phyloP scores from a whole-genome alignment of 2,888 invertebrate genomes.

The Suillia variegata region DNA sequence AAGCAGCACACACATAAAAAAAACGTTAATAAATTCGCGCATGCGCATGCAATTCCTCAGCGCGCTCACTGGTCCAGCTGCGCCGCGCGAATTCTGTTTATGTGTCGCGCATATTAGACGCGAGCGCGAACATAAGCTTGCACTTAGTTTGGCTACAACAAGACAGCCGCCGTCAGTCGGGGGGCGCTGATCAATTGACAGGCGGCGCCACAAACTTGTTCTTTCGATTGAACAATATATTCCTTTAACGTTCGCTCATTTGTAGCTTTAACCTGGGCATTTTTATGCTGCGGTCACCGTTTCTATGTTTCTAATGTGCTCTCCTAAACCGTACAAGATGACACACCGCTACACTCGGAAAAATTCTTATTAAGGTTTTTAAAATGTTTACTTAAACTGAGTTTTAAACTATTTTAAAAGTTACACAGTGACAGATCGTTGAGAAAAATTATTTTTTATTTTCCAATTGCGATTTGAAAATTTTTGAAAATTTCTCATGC shows the following conservation, averaged over 20 bases:
- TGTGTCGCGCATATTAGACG: conserved; percentile 10
- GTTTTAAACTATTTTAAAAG: too few relatives aligned
- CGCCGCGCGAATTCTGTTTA: not conserved
- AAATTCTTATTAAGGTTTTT: too few relatives aligned
- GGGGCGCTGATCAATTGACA: conserved; percentile 1
- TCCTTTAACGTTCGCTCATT: conserved; percentile 14
- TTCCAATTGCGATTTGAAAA: too few relatives aligned
- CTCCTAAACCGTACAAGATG: too few relatives aligned
- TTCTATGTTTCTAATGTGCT: too few relatives aligned
- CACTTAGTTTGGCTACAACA: not conserved
- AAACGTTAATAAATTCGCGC: conserved; percentile 9
- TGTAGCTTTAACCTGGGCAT: too few relatives aligned
- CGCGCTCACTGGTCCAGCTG: not conserved
- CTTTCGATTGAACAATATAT: not conserved
- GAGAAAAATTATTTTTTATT: too few relatives aligned
- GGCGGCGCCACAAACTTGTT: conserved; percentile 37
- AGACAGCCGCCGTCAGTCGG: not conserved
- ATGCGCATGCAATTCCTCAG: not conserved
- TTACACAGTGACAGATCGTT: too few relatives aligned
- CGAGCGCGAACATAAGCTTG: conserved; percentile 5
- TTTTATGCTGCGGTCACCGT: too few relatives aligned
- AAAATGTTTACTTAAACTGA: too few relatives aligned
- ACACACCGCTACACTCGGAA: too few relatives aligned
- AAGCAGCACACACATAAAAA: not conserved
- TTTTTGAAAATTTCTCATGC: too few relatives aligned